Base-by-base conservation (phyloP, 2,113 vertebrate genomes). In the Esox niger region DNA sequence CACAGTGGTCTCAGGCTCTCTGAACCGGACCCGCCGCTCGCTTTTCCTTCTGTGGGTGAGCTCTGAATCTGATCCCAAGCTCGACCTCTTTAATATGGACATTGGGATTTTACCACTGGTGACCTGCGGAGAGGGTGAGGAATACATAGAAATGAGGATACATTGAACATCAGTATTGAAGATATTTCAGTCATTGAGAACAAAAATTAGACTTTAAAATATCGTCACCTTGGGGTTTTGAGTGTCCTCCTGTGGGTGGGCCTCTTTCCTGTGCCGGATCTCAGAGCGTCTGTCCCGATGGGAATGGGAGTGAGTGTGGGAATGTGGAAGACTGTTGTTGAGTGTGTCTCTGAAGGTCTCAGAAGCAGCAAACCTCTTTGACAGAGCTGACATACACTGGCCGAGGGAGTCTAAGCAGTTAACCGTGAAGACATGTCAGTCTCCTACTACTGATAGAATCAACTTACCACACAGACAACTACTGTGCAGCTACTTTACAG, bases 21-120 rank as follows among this genome's bases (percentile, higher is more conserved):
- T 90, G 88, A 98, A 98, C 61, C 89, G 91, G 86, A 98, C 96
- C 17, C 86, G 91, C 73, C 93, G 87, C 62, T 92, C 87, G 2
- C 87, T 75, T 89, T 87, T 94, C 70, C 71, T 78, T 17, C 88
- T 90, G 73, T 89, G 80, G 27, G 54, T 78, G 4, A 70, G 64
- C 38, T 88, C 84, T 1, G 79, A 62, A 49, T 85, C 84, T 0
- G 55, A 66, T 43, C 83, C 76, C 23, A 78, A 72, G 6, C 69
- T 72, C 29, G 79, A 80, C 80, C 89, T 93, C 82, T 90, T 93
- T 69, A 98, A 83, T 82, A 98, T 98, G 6, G 96, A 97, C 63
- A 90, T 85, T 68, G 93, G 96, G 35, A 63, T 76, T 83, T 80
- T 94, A 74, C 82, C 70, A 59, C 79, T 87, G 66, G 71, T 76